A percentile compares a stretch with the other conserved stretches of the same genome.
Evolutionary conservation across 30 jellyfish, hydroid and myxozoan genomes (phyloP).

Genomic region (Clytia hemisphaerica): DNA sequence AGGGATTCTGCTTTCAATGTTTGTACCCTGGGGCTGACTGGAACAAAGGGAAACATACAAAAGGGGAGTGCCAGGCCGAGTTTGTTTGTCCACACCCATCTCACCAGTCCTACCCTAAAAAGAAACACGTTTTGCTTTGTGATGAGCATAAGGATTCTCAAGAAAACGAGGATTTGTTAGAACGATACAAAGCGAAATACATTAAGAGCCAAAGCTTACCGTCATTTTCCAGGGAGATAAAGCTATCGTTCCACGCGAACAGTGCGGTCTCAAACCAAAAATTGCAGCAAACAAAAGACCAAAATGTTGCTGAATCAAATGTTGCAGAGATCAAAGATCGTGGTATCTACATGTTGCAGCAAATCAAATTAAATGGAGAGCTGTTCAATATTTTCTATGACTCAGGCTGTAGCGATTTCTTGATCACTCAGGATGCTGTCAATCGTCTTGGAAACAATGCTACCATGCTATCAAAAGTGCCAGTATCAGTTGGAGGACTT

Average conservation of each 20-base stretch:
- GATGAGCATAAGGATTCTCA: background rate
- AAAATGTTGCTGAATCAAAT: too few relatives aligned
- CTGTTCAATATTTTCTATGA: too few relatives aligned
- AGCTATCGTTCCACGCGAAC: too few relatives aligned
- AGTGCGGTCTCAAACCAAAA: too few relatives aligned
- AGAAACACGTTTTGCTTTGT: background rate
- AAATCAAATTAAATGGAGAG: too few relatives aligned
- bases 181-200: background rate
- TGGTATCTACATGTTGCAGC: too few relatives aligned
- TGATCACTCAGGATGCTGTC: constrained; percentile 8
- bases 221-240: background rate
- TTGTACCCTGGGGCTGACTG: background rate
- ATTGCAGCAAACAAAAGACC: too few relatives aligned
- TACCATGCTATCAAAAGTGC: background rate
- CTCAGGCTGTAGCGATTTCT: background rate
- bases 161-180: background rate
- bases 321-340: too few relatives aligned
- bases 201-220: background rate
- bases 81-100: background rate
- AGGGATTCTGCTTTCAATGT: background rate
- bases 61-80: background rate
- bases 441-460: constrained; percentile 8
- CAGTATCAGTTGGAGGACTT: constrained; percentile 5
- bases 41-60: background rate
- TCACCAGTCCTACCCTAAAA: background rate